Base-by-base conservation (phyloP, 2,113 vertebrate species). In the Lanius ludovicianus region DNA sequence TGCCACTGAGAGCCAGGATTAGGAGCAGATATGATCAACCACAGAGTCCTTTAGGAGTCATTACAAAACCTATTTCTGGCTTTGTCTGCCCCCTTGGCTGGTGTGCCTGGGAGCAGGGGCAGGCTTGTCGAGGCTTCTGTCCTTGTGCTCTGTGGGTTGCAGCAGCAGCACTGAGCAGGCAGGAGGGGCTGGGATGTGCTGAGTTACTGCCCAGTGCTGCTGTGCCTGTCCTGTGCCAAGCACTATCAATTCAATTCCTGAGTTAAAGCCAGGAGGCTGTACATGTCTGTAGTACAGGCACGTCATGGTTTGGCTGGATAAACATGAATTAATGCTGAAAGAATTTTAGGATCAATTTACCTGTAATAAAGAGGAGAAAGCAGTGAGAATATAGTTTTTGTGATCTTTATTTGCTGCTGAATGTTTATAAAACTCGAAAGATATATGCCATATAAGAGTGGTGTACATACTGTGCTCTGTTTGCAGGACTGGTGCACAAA, bases 121-220 rank as follows among this genome's bases (percentile, higher is more conserved):
- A 28, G 21, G 28, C 7, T 55, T 41, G 28, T 7, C 0, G 1
- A 46, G 42, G 25, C 30, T 33, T 22, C 6, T 56, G 33, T 46
- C 9, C 3, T 42, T 42, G n/a, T 41, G 33, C 42, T 30, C 1
- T 1, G 13, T 42, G 42, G 74, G 8, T 2, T 42, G 57, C 76
- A 46, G 65, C 49, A 74, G 42, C 21, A 46, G 65, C 49, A 7
- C 9, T 7, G n/a, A 24, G 22, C 56, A 24, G 56, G 56, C 56
- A 57, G 56, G 56, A 57, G 56, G 56, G 56, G 56, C 56, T 59
- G n/a, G 22, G 22, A 4, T 24, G n/a, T 16, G 56, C 56, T 35
- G n/a, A 2, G 1, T 33, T 41, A 13, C 41, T 74, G 69, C 11
- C 39, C 69, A 44, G 20, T 10, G 7, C 42, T 41, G 11, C 18